These are phyloP conservation scores for Fukomys damarensis DNA, from an alignment of 2,113 vertebrate genomes.

Conservation along the genomic window DNA sequence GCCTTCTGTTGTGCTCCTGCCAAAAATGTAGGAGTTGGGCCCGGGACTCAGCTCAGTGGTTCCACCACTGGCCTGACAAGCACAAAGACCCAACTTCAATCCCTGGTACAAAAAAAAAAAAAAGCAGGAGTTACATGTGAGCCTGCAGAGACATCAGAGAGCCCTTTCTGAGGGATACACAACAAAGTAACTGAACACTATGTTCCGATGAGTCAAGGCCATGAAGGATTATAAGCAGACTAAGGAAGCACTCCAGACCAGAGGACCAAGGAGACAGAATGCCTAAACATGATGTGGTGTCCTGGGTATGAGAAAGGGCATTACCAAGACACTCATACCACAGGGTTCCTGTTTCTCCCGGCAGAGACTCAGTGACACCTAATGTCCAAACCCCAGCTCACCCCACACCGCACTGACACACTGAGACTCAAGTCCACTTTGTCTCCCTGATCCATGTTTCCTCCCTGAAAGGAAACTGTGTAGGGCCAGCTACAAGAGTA, in stretches of 20 bases:
- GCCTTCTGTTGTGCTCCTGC: neutral
- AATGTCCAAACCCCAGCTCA: neutral
- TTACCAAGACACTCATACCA: neutral
- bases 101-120: no score
- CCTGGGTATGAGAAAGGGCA: neutral
- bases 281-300: neutral
- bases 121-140: neutral
- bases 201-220: neutral
- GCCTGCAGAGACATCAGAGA: neutral
- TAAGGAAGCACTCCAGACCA: neutral
- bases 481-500: neutral
- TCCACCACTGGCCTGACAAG: no score
- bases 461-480: neutral
- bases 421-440: neutral
- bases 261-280: neutral
- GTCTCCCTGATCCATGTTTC: neutral
- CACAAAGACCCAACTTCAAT: no score
- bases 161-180: neutral
- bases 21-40: neutral
- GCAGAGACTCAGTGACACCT: fast-evolving
- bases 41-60: no score
- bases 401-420: fast-evolving
- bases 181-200: neutral
- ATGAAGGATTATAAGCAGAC: neutral
- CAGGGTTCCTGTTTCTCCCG: neutral